phyloP scores from a whole-genome alignment of 2,888 invertebrate species.

The Hofmannophila pseudospretella region DNA sequence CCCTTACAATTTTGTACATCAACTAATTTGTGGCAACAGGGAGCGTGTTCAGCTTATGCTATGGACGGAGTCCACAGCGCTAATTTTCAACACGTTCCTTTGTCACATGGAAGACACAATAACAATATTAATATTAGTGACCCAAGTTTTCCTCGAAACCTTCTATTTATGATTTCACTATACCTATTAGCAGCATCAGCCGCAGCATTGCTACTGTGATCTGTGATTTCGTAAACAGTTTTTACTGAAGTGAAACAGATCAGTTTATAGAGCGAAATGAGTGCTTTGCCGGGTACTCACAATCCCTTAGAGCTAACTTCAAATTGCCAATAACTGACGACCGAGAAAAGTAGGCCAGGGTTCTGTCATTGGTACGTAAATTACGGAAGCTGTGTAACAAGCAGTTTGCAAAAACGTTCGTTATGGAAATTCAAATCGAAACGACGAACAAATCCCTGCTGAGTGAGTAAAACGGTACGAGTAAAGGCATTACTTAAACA shows the following conservation, averaged over 20 bases:
- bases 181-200: neutral
- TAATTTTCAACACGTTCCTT: no score
- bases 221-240: slow-evolving; percentile 14
- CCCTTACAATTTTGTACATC: no score
- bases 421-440: neutral
- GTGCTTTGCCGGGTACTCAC: slow-evolving; percentile 14
- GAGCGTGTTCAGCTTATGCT: no score
- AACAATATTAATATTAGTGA: no score
- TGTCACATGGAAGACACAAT: no score
- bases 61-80: no score
- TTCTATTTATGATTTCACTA: neutral
- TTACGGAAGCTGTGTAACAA: slow-evolving; percentile 4
- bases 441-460: no score
- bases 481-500: no score
- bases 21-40: no score
- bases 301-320: slow-evolving; percentile 24
- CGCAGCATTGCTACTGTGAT: no score
- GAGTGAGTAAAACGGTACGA: no score
- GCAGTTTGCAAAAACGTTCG: neutral
- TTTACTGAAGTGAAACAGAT: slow-evolving; percentile 23
- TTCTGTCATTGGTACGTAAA: slow-evolving; percentile 21
- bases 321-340: slow-evolving; percentile 26
- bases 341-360: slow-evolving; percentile 36
- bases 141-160: no score
- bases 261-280: slow-evolving; percentile 22